Percentiles rank a stretch among this genome's conserved stretches.
Evolutionary conservation across 2,797 vertebrate genomes (phyloP).

Genomic region (Pangasius djambal): DNA sequence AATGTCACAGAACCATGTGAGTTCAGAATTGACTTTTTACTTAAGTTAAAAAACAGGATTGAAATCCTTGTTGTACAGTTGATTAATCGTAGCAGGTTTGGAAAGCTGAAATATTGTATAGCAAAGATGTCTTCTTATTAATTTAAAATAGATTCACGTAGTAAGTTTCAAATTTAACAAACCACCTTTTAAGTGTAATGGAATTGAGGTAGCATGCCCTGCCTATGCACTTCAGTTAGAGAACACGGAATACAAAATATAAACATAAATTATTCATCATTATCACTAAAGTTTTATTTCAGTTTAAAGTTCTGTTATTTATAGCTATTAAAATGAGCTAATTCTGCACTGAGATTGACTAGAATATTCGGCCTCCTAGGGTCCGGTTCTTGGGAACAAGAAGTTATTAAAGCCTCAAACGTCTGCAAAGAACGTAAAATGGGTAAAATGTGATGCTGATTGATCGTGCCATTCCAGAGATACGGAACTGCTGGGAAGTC

Average conservation of each 20-base stretch:
- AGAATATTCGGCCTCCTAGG: not conserved
- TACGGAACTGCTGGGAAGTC: not conserved
- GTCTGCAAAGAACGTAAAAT: not conserved
- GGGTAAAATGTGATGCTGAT: not conserved
- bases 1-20: not conserved
- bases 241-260: not conserved
- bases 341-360: not conserved
- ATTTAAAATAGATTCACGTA: not conserved
- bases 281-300: not conserved
- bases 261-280: not conserved
- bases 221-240: not conserved
- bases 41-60: not conserved
- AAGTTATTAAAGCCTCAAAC: not conserved
- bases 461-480: not conserved
- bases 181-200: not conserved
- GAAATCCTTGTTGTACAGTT: not conserved
- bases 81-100: not conserved
- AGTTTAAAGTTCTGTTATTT: not conserved
- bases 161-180: not conserved
- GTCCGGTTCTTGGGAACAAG: not conserved
- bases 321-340: not conserved
- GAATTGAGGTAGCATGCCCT: not conserved
- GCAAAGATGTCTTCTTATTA: not conserved
- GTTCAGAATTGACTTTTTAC: not conserved
- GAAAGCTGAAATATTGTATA: not conserved